Conservation (phyloP, 30 jellyfish, hydroid and myxozoan species). For the Rhopilema esculentum region DNA sequence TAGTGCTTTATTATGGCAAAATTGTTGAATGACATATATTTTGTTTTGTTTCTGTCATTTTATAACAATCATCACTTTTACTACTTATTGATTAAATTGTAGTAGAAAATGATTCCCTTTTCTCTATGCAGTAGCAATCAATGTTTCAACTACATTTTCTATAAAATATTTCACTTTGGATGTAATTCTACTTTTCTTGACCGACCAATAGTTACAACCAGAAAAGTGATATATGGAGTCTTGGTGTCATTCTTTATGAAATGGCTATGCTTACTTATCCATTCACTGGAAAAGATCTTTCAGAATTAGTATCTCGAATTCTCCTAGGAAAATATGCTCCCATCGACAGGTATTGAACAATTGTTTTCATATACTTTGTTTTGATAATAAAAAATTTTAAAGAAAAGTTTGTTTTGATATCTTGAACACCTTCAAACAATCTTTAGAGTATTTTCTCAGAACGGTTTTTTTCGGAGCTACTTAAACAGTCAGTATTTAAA, state of each 20-base stretch:
- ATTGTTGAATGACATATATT: too few relatives aligned
- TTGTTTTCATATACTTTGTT: background rate
- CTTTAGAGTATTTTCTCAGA: too few relatives aligned
- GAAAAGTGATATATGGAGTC: constrained; percentile 90
- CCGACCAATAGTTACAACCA: constrained; percentile 49
- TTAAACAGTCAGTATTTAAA: too few relatives aligned
- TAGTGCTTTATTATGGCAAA: too few relatives aligned
- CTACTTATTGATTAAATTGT: too few relatives aligned
- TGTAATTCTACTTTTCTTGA: background rate
- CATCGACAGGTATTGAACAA: constrained; percentile 45
- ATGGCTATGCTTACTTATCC: constrained; percentile 76
- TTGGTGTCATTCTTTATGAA: constrained; percentile 79
- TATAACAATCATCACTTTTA: too few relatives aligned
- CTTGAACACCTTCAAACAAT: too few relatives aligned
- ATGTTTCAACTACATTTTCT: too few relatives aligned
- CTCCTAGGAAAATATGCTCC: constrained; percentile 71
- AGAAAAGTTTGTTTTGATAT: too few relatives aligned
- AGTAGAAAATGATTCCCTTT: background rate
- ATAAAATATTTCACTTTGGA: background rate
- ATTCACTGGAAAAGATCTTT: constrained; percentile 56
- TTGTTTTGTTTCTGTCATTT: too few relatives aligned
- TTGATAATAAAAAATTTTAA: too few relatives aligned
- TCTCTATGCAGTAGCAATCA: background rate
- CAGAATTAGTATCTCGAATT: constrained; percentile 54
- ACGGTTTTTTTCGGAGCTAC: too few relatives aligned